Percentiles rank a stretch among this genome's conserved stretches.
Evolutionary conservation across 2,797 vertebrate genomes (phyloP).

Genomic region (Artibeus lituratus): DNA sequence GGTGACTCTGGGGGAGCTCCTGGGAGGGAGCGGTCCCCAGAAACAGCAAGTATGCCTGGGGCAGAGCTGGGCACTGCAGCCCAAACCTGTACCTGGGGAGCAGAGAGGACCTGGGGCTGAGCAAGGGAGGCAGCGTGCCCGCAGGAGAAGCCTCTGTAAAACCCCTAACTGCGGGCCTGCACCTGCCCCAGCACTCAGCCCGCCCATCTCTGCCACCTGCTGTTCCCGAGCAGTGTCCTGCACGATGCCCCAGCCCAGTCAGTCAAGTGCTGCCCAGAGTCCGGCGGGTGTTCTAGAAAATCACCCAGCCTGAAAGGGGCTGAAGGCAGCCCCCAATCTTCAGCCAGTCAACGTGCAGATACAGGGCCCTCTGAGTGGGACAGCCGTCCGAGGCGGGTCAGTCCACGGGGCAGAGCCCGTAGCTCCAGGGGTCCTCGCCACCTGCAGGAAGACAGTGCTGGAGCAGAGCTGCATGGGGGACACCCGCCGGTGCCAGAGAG

Average conservation of each 20-base stretch:
- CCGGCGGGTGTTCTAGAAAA: background rate
- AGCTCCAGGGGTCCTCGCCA: too few species aligned
- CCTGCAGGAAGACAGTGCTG: background rate
- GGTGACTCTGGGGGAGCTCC: background rate
- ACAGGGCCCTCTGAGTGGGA: background rate
- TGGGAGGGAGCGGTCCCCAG: background rate
- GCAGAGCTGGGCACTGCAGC: background rate
- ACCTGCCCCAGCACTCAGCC: too few species aligned
- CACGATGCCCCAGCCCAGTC: background rate
- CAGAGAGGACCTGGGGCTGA: background rate
- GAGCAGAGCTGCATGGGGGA: background rate
- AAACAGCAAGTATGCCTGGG: background rate
- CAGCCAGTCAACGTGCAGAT: rapidly evolving
- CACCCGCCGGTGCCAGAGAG: too few species aligned
- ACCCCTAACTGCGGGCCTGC: too few species aligned
- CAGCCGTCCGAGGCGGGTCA: background rate
- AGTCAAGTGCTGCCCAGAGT: background rate
- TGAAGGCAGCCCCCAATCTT: background rate
- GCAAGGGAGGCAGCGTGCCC: too few species aligned
- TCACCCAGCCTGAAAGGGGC: background rate
- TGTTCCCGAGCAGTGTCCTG: background rate
- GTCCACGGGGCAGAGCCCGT: too few species aligned
- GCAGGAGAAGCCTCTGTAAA: background rate
- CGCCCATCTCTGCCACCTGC: background rate
- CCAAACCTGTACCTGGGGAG: background rate